Base-by-base conservation (phyloP, 30 jellyfish, hydroid and myxozoan species). In the Aurelia aurita complex sp. Pacific region DNA sequence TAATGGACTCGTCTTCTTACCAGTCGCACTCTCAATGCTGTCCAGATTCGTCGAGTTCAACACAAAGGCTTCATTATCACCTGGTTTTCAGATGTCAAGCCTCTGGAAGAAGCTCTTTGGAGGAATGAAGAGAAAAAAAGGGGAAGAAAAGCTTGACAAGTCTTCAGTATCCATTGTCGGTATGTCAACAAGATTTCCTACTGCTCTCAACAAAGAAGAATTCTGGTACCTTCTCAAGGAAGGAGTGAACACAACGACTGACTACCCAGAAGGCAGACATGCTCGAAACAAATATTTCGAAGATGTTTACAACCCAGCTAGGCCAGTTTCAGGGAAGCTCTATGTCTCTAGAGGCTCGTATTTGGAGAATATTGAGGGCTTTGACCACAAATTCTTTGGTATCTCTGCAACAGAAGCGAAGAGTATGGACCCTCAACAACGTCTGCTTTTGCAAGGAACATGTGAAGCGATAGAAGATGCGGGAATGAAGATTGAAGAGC, bases 371-470 rank as follows among this genome's bases (percentile, higher is more conserved):
- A 85, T 85, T 63, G 84, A 85, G 10, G 43, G 60, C 34, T 85
- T 85, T 36, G 94, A 85, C 54, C 77, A 85, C 60, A 79, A 85
- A 65, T 85, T 85, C 50, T 85, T 85, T 29, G 94, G 94, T 5
- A 85, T 85, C 0, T 85, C 94, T 23, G 86, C 94, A 8, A 85
- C 94, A 40, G 94, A 85, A 18, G 94, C 94, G 32, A 85, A 68
- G 74, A 85, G 94, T 67, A 85, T 85, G 94, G 94, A 85, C 36
- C 94, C 94, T 12, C 94, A 85, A 52, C 94, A 85, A 74, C 79
- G 94, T 46, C 42, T 85, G 77, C 83, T 85, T 43, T 51, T 85
- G 23, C 89, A 85, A 65, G 94, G 94, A 36, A 78, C 81, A 19
- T 85, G 59, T 34, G 94, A 85, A 60, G 88, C 94, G 12, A 76